A percentile compares a stretch with the other conserved stretches of the same genome.
Evolutionary conservation across 2,113 vertebrate genomes (phyloP).

Genomic region (Amphiprion ocellaris): DNA sequence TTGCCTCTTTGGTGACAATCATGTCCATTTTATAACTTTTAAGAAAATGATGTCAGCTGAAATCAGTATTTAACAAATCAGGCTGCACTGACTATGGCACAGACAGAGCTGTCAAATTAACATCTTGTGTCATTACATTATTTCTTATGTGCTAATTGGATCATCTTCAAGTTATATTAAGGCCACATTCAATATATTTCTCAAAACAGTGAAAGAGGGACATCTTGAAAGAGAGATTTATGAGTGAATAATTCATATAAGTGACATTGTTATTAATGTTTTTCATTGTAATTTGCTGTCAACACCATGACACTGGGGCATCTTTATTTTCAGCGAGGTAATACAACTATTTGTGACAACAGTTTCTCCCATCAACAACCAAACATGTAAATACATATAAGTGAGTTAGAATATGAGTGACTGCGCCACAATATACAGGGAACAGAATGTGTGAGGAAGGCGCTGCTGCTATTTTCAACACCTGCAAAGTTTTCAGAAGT

Average conservation of each 20-base stretch:
- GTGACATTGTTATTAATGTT: not conserved
- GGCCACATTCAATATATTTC: not conserved
- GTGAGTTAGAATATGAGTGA: slow-evolving; percentile 36
- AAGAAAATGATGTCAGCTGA: too few relatives aligned
- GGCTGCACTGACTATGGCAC: too few relatives aligned
- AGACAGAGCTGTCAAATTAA: too few relatives aligned
- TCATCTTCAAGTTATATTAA: not conserved
- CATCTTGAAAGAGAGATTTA: too few relatives aligned
- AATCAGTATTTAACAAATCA: too few relatives aligned
- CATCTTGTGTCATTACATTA: too few relatives aligned
- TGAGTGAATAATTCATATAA: too few relatives aligned
- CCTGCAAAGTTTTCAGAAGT: slow-evolving; percentile 64
- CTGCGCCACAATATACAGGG: slow-evolving; percentile 35
- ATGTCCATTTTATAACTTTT: too few relatives aligned
- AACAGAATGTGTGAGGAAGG: slow-evolving; percentile 33
- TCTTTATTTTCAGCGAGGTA: slow-evolving; percentile 19
- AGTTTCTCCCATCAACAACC: slow-evolving; percentile 25
- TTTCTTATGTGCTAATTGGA: not conserved
- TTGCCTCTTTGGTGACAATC: too few relatives aligned
- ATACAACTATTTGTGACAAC: slow-evolving; percentile 22
- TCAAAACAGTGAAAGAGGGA: not conserved
- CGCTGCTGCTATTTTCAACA: slow-evolving; percentile 61
- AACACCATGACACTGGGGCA: not conserved
- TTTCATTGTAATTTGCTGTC: slow-evolving; percentile 9
- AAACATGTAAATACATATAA: slow-evolving; percentile 30